phyloP scores from a whole-genome alignment of 2,888 invertebrate species.

The Drosophila maculinotata region DNA sequence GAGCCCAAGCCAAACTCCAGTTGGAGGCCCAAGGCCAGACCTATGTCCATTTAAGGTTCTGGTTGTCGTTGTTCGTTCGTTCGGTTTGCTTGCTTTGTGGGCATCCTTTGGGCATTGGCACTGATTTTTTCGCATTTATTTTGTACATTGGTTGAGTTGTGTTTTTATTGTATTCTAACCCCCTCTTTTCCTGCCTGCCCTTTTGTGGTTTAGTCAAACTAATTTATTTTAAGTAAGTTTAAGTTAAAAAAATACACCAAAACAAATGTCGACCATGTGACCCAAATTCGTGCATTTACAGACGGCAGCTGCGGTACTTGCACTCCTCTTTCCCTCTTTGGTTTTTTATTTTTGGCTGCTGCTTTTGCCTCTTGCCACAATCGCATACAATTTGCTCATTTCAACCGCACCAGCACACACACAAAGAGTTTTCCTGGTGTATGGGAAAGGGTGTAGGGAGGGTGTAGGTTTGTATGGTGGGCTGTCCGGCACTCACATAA shows the following conservation, averaged over 20 bases:
- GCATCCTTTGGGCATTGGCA: slow-evolving; percentile 76
- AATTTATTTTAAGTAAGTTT: slow-evolving; percentile 77
- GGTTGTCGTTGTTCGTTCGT: slow-evolving; percentile 8
- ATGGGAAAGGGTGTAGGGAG: neutral
- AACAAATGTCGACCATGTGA: slow-evolving; percentile 65
- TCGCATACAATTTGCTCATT: slow-evolving; percentile 81
- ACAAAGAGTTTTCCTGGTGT: slow-evolving; percentile 23
- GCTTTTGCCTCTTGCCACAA: slow-evolving; percentile 59
- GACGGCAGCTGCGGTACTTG: slow-evolving; percentile 41
- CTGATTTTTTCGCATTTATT: slow-evolving; percentile 77
- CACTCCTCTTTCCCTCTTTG: slow-evolving; percentile 20
- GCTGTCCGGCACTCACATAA: slow-evolving; percentile 68
- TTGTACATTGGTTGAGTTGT: slow-evolving; percentile 59
- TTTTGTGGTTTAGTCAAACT: slow-evolving; percentile 73
- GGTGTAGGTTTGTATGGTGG: slow-evolving; percentile 1
- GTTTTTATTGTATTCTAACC: slow-evolving; percentile 21
- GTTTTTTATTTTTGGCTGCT: slow-evolving; percentile 15
- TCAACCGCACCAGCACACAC: slow-evolving; percentile 63
- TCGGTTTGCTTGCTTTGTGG: slow-evolving; percentile 53
- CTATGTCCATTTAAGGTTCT: slow-evolving; percentile 61
- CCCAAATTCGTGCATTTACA: slow-evolving; percentile 63
- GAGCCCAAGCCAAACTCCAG: slow-evolving; percentile 17
- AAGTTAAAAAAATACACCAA: slow-evolving; percentile 42
- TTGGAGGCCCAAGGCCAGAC: slow-evolving; percentile 54
- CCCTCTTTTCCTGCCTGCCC: slow-evolving; percentile 16